Evolutionary conservation across 2,888 invertebrate species (phyloP), one percentile per base, ranked within the genome.

Genomic region (Hirtodrosophila duncani): DNA sequence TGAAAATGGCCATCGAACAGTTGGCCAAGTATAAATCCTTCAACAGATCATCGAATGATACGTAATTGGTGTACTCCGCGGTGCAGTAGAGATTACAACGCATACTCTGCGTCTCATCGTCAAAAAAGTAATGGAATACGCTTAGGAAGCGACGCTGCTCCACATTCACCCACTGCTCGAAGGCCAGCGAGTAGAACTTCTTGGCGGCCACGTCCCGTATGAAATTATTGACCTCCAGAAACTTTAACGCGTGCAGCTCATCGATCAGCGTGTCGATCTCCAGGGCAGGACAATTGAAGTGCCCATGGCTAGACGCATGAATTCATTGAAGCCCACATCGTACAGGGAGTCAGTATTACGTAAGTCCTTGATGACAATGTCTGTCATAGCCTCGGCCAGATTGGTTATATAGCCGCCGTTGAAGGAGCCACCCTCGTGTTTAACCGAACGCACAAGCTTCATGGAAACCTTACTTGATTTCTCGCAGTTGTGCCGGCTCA

Each of bases 141-240:
- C 82, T 84, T 3, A 85, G 56, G 30, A 82, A 86, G n/a, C 75
- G 72, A 6, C 82, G 83, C 21, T 80, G 71, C 49, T 86, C 86
- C 2, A 86, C 74, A 68, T 86, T 86, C 5, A 50, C 45, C 86
- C 86, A 86, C 13, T 80, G 65, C 66, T 86, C 86, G 33, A 86
- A 84, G 14, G 86, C 83, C 16, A 86, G 46, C 0, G 86, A 85
- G 45, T 71, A 86, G 2, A 81, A 69, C 45, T 84, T 84, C n/a
- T 83, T 71, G 8, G 67, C 34, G 1, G 80, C 79, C 11, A 65
- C 70, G 8, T 81, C 72, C 0, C 72, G 60, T 44, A 84, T 23
- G 50, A 84, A 51, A 49, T 81, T 18, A 45, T 59, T 75, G 8
- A 80, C 46, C 31, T 77, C 78, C 16, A 84, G 34, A 23, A 82